Evolutionary conservation across 2,888 invertebrate species (phyloP).

Genomic region (Leptopilina drosophilae): DNA sequence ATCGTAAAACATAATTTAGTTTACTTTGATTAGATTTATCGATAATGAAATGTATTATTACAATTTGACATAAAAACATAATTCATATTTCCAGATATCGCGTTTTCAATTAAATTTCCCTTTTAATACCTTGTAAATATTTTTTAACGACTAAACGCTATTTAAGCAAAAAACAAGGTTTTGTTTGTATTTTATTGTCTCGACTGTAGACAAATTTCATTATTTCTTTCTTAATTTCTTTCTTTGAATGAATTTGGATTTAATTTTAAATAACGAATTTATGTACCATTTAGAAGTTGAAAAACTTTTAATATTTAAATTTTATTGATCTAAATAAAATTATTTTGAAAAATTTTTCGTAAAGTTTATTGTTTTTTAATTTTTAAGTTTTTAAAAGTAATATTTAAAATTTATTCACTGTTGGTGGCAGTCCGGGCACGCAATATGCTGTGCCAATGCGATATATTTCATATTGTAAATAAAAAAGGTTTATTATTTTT

Average conservation of each 20-base stretch:
- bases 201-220: too few relatives aligned
- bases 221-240: too few relatives aligned
- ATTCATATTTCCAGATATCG: slow-evolving; percentile 28
- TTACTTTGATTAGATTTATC: slow-evolving; percentile 25
- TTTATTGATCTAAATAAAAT: too few relatives aligned
- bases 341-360: neutral
- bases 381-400: slow-evolving; percentile 32
- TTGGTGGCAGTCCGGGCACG: slow-evolving; percentile 67
- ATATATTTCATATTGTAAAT: slow-evolving; percentile 70
- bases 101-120: slow-evolving; percentile 32
- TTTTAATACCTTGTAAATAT: slow-evolving; percentile 28
- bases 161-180: neutral
- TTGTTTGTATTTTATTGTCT: neutral
- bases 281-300: too few relatives aligned
- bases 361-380: neutral
- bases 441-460: slow-evolving; percentile 71
- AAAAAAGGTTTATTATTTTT: slow-evolving; percentile 60
- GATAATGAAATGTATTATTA: slow-evolving; percentile 32
- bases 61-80: slow-evolving; percentile 32
- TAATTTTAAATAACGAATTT: too few relatives aligned
- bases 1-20: slow-evolving; percentile 19
- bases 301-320: too few relatives aligned
- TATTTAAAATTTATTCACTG: slow-evolving; percentile 33
- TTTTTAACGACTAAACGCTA: slow-evolving; percentile 10
- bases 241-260: too few relatives aligned